A percentile compares a stretch with the other conserved stretches of the same genome.
These are phyloP conservation scores for Polylopha cassiicola DNA, from an alignment of 2,888 invertebrate species.

Conservation along the genomic window DNA sequence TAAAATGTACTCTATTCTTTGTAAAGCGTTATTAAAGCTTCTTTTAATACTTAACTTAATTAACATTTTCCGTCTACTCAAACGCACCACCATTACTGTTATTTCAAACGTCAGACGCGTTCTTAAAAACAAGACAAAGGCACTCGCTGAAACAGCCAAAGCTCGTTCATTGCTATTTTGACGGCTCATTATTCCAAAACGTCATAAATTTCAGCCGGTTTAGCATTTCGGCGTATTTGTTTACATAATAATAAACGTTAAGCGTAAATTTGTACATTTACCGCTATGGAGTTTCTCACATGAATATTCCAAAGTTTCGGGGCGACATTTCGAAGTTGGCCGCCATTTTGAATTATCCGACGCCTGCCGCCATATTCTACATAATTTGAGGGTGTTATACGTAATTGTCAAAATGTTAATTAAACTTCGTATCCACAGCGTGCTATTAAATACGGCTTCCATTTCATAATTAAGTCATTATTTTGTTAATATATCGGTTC, in stretches of 20 bases:
- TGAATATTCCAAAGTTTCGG: constrained; percentile 29
- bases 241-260: constrained; percentile 37
- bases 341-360: constrained; percentile 26
- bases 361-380: constrained; percentile 16
- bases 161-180: constrained; percentile 25
- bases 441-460: no score
- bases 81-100: neutral
- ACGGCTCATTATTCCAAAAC: constrained; percentile 25
- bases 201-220: constrained; percentile 23
- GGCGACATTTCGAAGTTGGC: constrained; percentile 20
- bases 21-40: no score
- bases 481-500: no score
- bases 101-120: neutral
- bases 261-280: constrained; percentile 34
- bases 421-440: no score
- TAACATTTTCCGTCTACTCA: neutral
- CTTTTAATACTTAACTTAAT: no score
- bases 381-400: constrained; percentile 16
- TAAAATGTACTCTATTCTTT: no score
- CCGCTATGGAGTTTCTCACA: constrained; percentile 20
- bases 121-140: constrained; percentile 12
- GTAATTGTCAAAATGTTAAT: no score
- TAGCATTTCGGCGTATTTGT: constrained; percentile 31
- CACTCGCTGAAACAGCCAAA: constrained; percentile 16
- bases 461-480: no score